A percentile compares a stretch with the other conserved stretches of the same genome.
These are phyloP conservation scores for Acanthopagrus latus DNA, from an alignment of 2,797 vertebrate species.

Conservation along the genomic window DNA sequence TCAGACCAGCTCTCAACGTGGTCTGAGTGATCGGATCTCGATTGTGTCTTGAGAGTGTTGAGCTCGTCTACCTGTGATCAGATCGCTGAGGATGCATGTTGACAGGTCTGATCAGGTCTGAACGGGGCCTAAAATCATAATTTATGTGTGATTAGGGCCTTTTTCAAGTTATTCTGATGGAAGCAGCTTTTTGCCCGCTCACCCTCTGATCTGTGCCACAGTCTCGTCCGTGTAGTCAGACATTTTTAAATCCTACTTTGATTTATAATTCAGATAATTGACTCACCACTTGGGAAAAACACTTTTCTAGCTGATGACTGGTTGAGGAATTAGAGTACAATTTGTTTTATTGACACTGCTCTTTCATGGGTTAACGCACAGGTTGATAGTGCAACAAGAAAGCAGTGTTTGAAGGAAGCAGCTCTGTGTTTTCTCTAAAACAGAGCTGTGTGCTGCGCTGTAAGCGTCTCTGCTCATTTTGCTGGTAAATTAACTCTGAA, in stretches of 20 bases:
- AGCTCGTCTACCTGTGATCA: too few species aligned
- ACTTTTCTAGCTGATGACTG: neutral
- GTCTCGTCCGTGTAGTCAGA: neutral
- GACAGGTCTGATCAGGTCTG: neutral
- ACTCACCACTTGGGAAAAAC: neutral
- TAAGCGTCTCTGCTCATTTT: slow-evolving; percentile 48
- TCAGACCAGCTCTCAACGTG: too few species aligned
- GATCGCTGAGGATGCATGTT: neutral
- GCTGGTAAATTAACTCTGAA: slow-evolving; percentile 61
- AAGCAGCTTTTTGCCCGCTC: neutral
- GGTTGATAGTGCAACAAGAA: slow-evolving; percentile 9
- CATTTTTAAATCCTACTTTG: neutral
- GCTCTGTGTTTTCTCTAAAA: slow-evolving; percentile 3
- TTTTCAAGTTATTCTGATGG: neutral
- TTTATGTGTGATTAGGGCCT: neutral
- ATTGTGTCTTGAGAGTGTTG: too few species aligned
- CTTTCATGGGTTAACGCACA: neutral
- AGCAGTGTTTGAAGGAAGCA: neutral
- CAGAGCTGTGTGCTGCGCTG: slow-evolving; percentile 9
- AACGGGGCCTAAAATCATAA: too few species aligned
- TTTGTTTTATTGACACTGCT: neutral
- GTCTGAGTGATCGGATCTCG: too few species aligned
- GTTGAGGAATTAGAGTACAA: neutral
- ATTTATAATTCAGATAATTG: neutral
- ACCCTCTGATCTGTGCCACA: neutral